phyloP scores from a whole-genome alignment of 2,113 vertebrate species.

The Numenius arquata region DNA sequence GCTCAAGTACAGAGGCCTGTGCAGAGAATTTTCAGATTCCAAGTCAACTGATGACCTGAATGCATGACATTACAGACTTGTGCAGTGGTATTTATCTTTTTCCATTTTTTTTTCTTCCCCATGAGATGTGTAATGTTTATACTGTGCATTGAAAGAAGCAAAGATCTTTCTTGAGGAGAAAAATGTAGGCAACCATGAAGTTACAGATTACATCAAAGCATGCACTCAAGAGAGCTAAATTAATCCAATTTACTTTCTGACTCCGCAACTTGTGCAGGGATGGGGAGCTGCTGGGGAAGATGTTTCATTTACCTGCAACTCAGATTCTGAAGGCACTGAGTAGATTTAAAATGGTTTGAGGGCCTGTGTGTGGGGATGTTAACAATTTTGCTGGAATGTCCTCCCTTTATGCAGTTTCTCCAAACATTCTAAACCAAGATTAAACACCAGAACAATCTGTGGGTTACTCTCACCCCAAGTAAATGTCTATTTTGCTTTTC shows the following conservation, averaged over 20 bases:
- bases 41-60: not conserved
- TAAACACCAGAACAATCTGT: not conserved
- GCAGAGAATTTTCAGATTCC: not conserved
- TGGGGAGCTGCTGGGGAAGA: no score
- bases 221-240: fast-evolving
- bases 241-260: not conserved
- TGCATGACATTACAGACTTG: not conserved
- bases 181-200: not conserved
- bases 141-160: not conserved
- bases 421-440: not conserved
- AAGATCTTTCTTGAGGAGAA: not conserved
- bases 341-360: not conserved
- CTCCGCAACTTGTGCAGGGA: not conserved
- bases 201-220: not conserved
- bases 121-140: not conserved
- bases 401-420: not conserved
- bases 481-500: not conserved
- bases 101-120: not conserved
- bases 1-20: not conserved
- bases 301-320: not conserved
- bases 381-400: not conserved
- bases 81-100: not conserved
- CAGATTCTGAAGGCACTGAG: not conserved
- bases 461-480: not conserved
- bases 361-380: fast-evolving